Percentiles rank a stretch among this genome's conserved stretches.
Conservation (phyloP, 2,797 vertebrate genomes). For the Knipowitschia caucasica region DNA sequence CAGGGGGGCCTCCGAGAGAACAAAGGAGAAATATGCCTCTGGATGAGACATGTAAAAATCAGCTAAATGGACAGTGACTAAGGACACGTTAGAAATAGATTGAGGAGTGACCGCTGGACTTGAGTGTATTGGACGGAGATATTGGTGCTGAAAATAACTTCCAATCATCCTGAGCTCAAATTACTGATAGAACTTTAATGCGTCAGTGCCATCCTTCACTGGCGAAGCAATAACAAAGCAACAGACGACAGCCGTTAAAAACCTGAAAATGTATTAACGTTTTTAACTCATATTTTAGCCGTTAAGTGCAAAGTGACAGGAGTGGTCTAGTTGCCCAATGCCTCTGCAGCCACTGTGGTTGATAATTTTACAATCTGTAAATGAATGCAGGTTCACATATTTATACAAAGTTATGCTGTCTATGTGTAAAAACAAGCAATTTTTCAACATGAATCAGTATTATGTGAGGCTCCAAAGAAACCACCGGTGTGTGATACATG, state of each 20-base stretch:
- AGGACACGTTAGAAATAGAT: slow-evolving; percentile 32
- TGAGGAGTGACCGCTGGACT: slow-evolving; percentile 16
- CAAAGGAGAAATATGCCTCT: slow-evolving; percentile 23
- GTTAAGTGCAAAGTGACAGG: not conserved
- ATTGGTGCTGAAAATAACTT: slow-evolving; percentile 40
- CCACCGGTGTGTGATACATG: no score
- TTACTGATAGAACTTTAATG: slow-evolving; percentile 44
- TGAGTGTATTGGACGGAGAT: slow-evolving; percentile 14
- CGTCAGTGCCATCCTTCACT: slow-evolving; percentile 33
- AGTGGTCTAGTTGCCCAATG: not conserved
- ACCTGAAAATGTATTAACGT: slow-evolving; percentile 15
- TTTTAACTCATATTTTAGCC: not conserved
- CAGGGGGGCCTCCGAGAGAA: slow-evolving; percentile 21
- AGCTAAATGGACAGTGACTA: slow-evolving; percentile 15
- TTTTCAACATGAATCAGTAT: no score
- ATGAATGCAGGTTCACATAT: no score
- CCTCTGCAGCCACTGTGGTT: no score
- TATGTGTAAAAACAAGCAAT: no score
- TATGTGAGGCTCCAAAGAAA: no score
- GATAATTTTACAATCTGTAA: no score
- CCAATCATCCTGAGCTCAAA: slow-evolving; percentile 24
- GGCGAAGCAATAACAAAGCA: slow-evolving; percentile 29
- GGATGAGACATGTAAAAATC: slow-evolving; percentile 11
- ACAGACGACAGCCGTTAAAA: slow-evolving; percentile 27
- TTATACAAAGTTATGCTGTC: no score